These are phyloP conservation scores for Piaya cayana DNA, from an alignment of 2,113 vertebrate species.

Conservation along the genomic window DNA sequence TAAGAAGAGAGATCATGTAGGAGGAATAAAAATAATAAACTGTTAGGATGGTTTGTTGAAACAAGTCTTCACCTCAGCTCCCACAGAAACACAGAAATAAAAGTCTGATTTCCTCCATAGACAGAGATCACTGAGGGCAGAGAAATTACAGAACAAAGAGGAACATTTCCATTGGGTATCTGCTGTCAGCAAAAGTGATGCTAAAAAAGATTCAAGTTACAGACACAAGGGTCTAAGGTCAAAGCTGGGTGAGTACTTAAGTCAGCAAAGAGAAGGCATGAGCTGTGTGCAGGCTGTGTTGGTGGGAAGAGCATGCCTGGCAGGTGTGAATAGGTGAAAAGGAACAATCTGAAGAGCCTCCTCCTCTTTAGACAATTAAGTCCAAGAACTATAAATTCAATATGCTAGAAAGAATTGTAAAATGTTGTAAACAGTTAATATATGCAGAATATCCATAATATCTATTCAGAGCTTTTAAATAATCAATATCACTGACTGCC, in stretches of 20 bases:
- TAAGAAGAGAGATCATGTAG: constrained; percentile 24
- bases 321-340: background rate
- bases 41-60: constrained; percentile 46
- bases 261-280: background rate
- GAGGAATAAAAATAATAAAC: constrained; percentile 48
- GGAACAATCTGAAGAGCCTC: background rate
- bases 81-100: constrained; percentile 33
- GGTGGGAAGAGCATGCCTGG: background rate
- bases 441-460: background rate
- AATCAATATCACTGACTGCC: background rate
- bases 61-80: constrained; percentile 37
- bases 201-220: background rate
- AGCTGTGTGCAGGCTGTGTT: background rate
- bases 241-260: background rate
- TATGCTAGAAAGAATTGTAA: background rate
- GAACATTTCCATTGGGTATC: background rate
- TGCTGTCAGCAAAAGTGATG: background rate
- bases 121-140: background rate
- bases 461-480: background rate
- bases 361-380: background rate
- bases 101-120: constrained; percentile 17
- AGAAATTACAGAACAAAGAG: background rate
- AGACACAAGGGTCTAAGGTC: background rate
- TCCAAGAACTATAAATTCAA: background rate
- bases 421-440: background rate